Evolutionary conservation across 2,113 vertebrate genomes (phyloP).

Genomic region (Hiodon tergisus): DNA sequence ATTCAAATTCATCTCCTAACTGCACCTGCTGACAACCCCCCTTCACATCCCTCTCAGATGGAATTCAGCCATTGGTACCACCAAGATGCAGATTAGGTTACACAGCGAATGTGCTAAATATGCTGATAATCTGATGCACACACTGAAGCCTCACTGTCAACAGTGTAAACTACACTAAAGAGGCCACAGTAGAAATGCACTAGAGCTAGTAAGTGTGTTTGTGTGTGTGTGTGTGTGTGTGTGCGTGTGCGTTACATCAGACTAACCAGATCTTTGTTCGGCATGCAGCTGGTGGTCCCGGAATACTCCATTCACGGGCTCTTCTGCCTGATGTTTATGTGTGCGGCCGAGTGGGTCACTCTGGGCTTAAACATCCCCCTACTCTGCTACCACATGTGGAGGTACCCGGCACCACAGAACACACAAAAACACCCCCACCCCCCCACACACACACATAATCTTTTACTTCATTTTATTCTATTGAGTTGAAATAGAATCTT

Average conservation of each 20-base stretch:
- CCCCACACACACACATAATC: neutral
- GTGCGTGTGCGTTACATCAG: conserved; percentile 7
- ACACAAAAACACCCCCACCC: neutral
- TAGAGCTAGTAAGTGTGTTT: neutral
- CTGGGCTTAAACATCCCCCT: conserved; percentile 86
- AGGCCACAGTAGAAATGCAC: neutral
- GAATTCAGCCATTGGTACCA: neutral
- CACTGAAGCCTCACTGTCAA: neutral
- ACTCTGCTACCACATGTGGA: conserved; percentile 92
- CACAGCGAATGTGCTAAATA: neutral
- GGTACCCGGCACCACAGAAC: conserved; percentile 53
- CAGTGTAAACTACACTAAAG: neutral
- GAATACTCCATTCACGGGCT: conserved; percentile 92
- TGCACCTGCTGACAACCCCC: conserved; percentile 15
- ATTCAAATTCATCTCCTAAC: conserved; percentile 34
- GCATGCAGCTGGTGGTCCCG: conserved; percentile 77
- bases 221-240: conserved; percentile 14
- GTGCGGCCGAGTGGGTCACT: conserved; percentile 89
- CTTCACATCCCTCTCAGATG: neutral
- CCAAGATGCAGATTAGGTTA: neutral
- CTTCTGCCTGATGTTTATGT: conserved; percentile 94
- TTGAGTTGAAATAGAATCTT: too few relatives aligned
- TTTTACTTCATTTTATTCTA: neutral
- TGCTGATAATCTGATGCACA: neutral
- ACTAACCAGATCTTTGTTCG: conserved; percentile 15